Percentiles rank a stretch among this genome's conserved stretches.
These are phyloP conservation scores for Nebria brevicollis DNA, from an alignment of 2,888 invertebrate species.

Conservation along the genomic window DNA sequence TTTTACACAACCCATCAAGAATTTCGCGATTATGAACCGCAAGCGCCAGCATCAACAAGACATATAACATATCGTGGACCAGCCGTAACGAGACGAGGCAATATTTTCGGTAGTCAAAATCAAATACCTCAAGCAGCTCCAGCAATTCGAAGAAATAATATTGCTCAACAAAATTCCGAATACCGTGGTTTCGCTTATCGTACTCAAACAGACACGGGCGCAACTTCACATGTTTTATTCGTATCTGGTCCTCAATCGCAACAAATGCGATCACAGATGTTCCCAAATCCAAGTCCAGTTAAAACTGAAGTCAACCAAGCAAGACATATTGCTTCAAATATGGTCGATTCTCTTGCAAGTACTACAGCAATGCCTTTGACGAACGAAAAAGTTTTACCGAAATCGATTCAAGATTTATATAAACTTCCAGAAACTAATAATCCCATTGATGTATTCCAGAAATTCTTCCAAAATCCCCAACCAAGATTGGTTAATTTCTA, in stretches of 20 bases:
- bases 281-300: background rate
- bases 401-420: slow-evolving; percentile 41
- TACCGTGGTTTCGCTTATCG: slow-evolving; percentile 56
- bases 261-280: slow-evolving; percentile 34
- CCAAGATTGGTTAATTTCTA: slow-evolving; percentile 50
- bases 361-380: slow-evolving; percentile 37
- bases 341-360: slow-evolving; percentile 51
- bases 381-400: slow-evolving; percentile 23
- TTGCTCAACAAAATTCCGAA: slow-evolving; percentile 17
- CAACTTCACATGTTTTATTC: slow-evolving; percentile 55
- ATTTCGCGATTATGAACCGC: slow-evolving; percentile 30
- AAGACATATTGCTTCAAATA: slow-evolving; percentile 53
- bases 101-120: slow-evolving; percentile 31
- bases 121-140: slow-evolving; percentile 15
- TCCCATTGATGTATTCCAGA: slow-evolving; percentile 23
- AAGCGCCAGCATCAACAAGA: slow-evolving; percentile 30
- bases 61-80: background rate
- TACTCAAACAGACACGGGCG: slow-evolving; percentile 54
- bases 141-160: slow-evolving; percentile 28
- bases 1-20: slow-evolving; percentile 6
- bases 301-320: slow-evolving; percentile 46
- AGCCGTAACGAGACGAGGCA: slow-evolving; percentile 11
- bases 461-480: slow-evolving; percentile 47
- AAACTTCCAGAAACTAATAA: slow-evolving; percentile 15
- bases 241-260: slow-evolving; percentile 54